These are phyloP conservation scores for Laspeyria flexula DNA, from an alignment of 2,888 invertebrate genomes.

Conservation along the genomic window DNA sequence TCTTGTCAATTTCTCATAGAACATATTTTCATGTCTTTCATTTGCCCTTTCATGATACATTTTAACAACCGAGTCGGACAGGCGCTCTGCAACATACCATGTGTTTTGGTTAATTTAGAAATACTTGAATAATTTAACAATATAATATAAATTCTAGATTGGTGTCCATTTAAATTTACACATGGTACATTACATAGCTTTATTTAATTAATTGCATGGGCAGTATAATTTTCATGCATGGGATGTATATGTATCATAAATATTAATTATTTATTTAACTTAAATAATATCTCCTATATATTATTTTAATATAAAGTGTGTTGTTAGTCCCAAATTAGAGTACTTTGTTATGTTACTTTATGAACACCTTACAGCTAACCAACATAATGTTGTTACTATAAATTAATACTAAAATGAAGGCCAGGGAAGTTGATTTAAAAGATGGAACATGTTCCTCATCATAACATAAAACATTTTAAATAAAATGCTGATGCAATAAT, in stretches of 20 bases:
- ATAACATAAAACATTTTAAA: background rate
- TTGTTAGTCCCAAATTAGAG: background rate
- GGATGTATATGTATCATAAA: too few species aligned
- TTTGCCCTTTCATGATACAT: constrained; percentile 74
- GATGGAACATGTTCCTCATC: too few species aligned
- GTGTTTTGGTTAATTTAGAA: constrained; percentile 71
- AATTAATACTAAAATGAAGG: too few species aligned
- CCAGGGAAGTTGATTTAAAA: too few species aligned
- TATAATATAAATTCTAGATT: constrained; percentile 23
- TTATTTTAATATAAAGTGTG: too few species aligned
- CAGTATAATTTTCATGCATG: background rate
- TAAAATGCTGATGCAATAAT: too few species aligned
- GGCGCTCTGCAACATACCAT: constrained; percentile 87
- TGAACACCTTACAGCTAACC: constrained; percentile 1
- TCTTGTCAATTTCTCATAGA: constrained; percentile 66
- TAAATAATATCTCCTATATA: too few species aligned
- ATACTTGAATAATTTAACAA: constrained; percentile 22
- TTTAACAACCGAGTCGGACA: constrained; percentile 78
- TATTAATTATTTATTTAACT: too few species aligned
- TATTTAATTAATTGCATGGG: constrained; percentile 21
- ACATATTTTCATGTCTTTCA: constrained; percentile 66
- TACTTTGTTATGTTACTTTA: background rate
- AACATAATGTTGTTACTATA: too few species aligned
- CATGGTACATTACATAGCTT: constrained; percentile 81
- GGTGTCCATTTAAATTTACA: constrained; percentile 51